Conservation (phyloP, 2,888 invertebrate genomes). For the Lamellibrachia satsuma region DNA sequence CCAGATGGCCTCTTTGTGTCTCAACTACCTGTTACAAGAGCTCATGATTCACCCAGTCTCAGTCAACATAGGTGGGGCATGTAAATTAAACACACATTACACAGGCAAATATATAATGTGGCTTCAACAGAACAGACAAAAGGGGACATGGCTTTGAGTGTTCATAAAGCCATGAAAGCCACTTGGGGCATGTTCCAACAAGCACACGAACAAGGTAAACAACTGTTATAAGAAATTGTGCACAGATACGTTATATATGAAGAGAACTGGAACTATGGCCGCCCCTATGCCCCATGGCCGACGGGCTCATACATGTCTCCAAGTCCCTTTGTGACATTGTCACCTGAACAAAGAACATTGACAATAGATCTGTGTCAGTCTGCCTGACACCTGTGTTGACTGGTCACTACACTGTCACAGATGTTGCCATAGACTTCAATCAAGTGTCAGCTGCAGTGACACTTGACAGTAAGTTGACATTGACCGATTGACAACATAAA, state of each 20-base stretch:
- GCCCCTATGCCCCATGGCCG: not conserved
- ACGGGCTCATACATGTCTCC: not conserved
- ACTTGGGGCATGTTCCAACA: not conserved
- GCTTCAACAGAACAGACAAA: not conserved
- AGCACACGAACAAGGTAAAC: not conserved
- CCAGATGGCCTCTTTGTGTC: not conserved
- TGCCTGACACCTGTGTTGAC: not conserved
- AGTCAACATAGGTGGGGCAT: not conserved
- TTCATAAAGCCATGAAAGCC: not conserved
- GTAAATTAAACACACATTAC: not conserved
- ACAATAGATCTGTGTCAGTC: not conserved
- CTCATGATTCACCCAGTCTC: not conserved
- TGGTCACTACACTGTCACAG: slow-evolving; percentile 17
- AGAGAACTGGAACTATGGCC: not conserved
- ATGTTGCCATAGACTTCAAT: not conserved
- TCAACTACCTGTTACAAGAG: not conserved
- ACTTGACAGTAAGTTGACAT: not conserved
- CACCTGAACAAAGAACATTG: not conserved
- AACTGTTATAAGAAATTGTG: not conserved
- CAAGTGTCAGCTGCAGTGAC: not conserved
- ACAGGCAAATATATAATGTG: not conserved
- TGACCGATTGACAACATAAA: not conserved
- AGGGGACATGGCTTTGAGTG: not conserved
- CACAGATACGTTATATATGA: not conserved
- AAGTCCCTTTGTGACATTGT: not conserved